Evolutionary conservation across 2,888 invertebrate species (phyloP), one percentile per base, ranked within the genome.

Genomic region (Cataglyphis rosenhaueri): DNA sequence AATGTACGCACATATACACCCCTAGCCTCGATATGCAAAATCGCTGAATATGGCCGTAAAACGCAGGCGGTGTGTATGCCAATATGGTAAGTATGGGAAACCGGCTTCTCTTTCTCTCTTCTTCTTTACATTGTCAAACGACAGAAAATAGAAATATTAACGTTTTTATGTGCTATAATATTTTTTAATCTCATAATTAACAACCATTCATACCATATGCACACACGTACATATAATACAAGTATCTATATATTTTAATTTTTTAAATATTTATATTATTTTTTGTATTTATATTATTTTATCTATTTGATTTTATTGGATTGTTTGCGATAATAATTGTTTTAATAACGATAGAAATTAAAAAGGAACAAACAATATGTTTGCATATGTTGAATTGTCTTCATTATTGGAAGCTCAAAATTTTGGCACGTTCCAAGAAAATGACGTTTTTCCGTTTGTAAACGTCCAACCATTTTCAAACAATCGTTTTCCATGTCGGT

Each of bases 1-100:
- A 64, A 85, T 87, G 84, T 84, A 89, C 88, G 84, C 83, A 73
- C 88, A 85, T 81, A 86, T 70, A 87, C 75, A 66, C 52, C 75
- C 41, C 44, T 79, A 61, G 81, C 59, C 79, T 89, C 91, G 89
- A 93, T 93, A 94, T 93, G 93, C 92, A 93, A 92, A 93, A 93
- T 92, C 92, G 94, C 94, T 92, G 93, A 94, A 93, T 92, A 92
- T 90, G 91, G 91, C 91, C 92, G 93, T 93, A 93, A 93, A 94
- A 93, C 91, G 92, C 93, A 94, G 92, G 91, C 91, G 94, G 93
- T 88, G 92, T 91, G 90, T 88, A 91, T 89, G 91, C 91, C 93
- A 93, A 94, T 94, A 94, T 92, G 91, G 91, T 88, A 87, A 91
- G 89, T 90, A 87, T 82, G 89, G 87, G 87, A 87, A 88, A 87